Percentiles rank a stretch among this genome's conserved stretches.
These are phyloP conservation scores for Heliconius erato DNA, from an alignment of 2,888 invertebrate genomes.

Conservation along the genomic window DNA sequence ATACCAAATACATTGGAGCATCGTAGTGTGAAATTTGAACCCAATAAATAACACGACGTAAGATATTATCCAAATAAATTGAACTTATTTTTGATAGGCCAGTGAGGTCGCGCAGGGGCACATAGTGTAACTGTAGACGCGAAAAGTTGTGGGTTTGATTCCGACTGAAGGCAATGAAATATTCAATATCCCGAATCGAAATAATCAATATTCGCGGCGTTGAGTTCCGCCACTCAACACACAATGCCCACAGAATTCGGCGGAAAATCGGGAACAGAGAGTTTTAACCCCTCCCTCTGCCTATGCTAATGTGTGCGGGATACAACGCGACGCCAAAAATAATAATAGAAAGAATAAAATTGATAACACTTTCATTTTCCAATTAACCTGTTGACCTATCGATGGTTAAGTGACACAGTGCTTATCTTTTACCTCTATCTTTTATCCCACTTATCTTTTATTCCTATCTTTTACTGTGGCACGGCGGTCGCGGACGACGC, in stretches of 20 bases:
- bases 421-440: slow-evolving; percentile 41
- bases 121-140: no score
- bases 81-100: not conserved
- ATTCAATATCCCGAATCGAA: not conserved
- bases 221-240: no score
- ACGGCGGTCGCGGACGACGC: not conserved
- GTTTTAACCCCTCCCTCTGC: no score
- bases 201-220: no score
- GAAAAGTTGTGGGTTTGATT: not conserved
- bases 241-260: no score
- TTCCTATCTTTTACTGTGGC: no score
- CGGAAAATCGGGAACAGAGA: no score
- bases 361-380: not conserved
- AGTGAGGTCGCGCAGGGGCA: not conserved
- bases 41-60: not conserved
- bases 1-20: no score
- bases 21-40: not conserved
- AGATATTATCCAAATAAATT: not conserved
- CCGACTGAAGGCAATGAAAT: not conserved
- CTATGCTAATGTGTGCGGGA: no score
- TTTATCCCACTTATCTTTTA: slow-evolving; percentile 9
- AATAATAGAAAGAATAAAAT: not conserved
- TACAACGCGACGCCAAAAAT: not conserved
- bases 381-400: slow-evolving; percentile 2
- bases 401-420: slow-evolving; percentile 5